Evolutionary conservation across 2,797 vertebrate species (phyloP).

Genomic region (Tamandua tetradactyla): DNA sequence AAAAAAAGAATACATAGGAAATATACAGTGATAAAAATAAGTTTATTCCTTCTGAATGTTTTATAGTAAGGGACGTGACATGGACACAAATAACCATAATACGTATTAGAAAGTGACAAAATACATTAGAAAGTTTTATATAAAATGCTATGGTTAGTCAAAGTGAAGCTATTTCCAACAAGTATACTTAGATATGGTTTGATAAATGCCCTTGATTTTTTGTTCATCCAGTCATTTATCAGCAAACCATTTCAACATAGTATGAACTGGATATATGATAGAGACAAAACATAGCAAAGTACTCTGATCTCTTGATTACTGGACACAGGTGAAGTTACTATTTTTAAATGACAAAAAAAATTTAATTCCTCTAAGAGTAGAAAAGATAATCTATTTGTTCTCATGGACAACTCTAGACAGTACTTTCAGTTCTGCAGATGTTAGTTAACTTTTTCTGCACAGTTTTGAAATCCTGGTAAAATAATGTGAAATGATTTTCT

Average conservation of each 20-base stretch:
- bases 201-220: not conserved
- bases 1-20: not conserved
- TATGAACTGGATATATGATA: not conserved
- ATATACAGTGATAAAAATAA: not conserved
- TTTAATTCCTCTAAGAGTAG: not conserved
- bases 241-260: not conserved
- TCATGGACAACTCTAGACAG: not conserved
- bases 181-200: not conserved
- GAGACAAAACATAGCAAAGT: not conserved
- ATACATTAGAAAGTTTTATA: not conserved
- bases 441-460: not conserved
- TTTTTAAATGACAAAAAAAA: not conserved
- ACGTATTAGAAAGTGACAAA: not conserved
- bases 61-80: not conserved
- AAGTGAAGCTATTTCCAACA: not conserved
- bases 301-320: not conserved
- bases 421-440: not conserved
- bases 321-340: conserved; percentile 7
- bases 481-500: not conserved
- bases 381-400: conserved; percentile 20
- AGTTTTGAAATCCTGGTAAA: not conserved
- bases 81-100: not conserved
- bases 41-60: too few relatives aligned
- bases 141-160: not conserved
- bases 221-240: not conserved